Base-by-base conservation (phyloP, 2,888 invertebrate species). In the Phyllotreta striolata region DNA sequence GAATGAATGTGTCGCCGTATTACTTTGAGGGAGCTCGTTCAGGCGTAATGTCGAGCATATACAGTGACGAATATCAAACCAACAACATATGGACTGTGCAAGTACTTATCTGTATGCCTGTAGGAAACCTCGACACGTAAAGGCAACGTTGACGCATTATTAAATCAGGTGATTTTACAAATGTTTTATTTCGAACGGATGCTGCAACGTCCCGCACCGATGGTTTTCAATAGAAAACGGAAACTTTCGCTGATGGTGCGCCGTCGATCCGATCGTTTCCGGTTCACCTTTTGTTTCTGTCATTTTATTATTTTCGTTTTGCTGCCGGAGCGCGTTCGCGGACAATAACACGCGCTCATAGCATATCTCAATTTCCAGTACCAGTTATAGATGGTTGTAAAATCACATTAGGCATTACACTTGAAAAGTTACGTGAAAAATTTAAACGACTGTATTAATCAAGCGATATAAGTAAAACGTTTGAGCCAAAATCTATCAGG, bases 201-300 rank as follows among this genome's bases (percentile, higher is more conserved):
- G 80, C 79, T 80, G 80, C 65, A 76, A 73, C 78, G 81, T 81
- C 78, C 80, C 81, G 78, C 81, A 71, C 76, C 77, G 79, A 70
- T 80, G 80, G 72, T 78, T 81, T 79, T 81, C 79, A 81, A 82
- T 81, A 78, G 80, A 75, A 41, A 79, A 76, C 78, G 80, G 79
- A 81, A 80, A 81, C 79, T 81, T 80, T 80, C 79, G 77, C 79
- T 78, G 78, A 76, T 78, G 79, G 10, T 41, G 10, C 10, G 37
- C 49, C 49, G 35, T 77, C 77, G 77, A 78, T 79, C 77, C 77
- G 75, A 77, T 78, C 74, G 75, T 79, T 80, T 81, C 80, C 80
- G 75, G 76, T 74, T 67, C 66, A 62, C 58, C 58, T 64, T 64
- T 68, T 67, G 67, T 67, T 70, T 66, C 62, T 60, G 49, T 66